phyloP scores from a whole-genome alignment of 2,888 invertebrate species.

The Drosophila imparisetae region DNA sequence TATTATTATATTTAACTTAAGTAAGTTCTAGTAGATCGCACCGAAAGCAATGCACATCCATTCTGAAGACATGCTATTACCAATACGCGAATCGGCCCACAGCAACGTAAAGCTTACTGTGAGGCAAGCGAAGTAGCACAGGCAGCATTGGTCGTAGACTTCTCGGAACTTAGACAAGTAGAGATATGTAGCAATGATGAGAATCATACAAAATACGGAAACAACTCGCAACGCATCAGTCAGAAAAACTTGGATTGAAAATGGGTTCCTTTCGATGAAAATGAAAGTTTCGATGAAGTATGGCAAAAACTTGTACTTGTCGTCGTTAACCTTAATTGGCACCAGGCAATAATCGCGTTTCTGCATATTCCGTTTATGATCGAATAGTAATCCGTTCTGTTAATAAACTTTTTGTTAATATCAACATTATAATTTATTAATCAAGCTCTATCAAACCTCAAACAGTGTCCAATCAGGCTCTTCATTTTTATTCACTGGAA shows the following conservation, averaged over 20 bases:
- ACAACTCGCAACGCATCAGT: constrained; percentile 70
- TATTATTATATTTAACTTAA: too few relatives aligned
- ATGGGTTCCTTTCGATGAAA: background rate
- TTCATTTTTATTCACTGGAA: background rate
- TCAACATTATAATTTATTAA: background rate
- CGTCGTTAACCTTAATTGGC: background rate
- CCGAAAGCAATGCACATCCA: too few relatives aligned
- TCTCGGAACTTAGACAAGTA: constrained; percentile 15
- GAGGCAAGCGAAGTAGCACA: constrained; percentile 19
- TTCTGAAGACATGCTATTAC: too few relatives aligned
- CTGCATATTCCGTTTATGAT: background rate
- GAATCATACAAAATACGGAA: constrained; percentile 89
- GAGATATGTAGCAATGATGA: constrained; percentile 85
- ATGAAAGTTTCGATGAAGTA: too few relatives aligned
- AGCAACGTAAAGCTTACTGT: constrained; percentile 4
- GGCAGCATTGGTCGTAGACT: constrained; percentile 4
- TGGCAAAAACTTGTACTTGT: background rate
- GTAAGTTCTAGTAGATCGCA: too few relatives aligned
- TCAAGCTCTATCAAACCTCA: constrained; percentile 13
- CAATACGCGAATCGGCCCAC: constrained; percentile 5
- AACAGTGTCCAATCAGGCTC: constrained; percentile 26
- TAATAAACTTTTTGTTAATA: background rate
- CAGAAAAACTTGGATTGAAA: constrained; percentile 86
- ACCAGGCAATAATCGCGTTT: constrained; percentile 16
- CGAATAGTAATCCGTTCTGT: constrained; percentile 12